Conservation (phyloP, 1,140 invertebrate genomes). For the Phortica variegata region DNA sequence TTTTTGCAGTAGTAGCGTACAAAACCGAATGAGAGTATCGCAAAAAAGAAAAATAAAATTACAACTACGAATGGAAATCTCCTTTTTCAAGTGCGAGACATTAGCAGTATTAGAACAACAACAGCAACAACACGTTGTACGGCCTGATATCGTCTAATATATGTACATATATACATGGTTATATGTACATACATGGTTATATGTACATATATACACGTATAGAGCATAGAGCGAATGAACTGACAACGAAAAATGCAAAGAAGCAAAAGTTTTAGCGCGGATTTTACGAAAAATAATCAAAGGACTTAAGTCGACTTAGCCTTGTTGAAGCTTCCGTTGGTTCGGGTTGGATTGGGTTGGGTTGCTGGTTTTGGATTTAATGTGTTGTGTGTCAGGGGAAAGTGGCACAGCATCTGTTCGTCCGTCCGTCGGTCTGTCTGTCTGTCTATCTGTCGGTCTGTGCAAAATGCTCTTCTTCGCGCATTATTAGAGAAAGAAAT, state of each 20-base stretch:
- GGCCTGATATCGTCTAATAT: conserved; percentile 14
- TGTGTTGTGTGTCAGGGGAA: no score
- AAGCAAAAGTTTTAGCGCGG: conserved; percentile 25
- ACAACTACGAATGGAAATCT: conserved; percentile 29
- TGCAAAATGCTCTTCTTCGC: no score
- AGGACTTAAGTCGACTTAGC: conserved; percentile 46
- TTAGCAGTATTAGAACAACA: conserved; percentile 46
- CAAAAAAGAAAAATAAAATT: conserved; percentile 27
- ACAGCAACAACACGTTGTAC: conserved; percentile 17
- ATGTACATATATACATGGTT: conserved; percentile 18
- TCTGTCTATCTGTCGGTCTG: no score
- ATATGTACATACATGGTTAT: conserved; percentile 6
- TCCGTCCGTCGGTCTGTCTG: no score
- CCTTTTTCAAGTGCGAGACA: conserved; percentile 50
- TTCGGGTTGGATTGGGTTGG: no score
- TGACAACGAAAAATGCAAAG: conserved; percentile 10
- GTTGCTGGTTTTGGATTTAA: no score
- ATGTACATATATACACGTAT: conserved; percentile 9
- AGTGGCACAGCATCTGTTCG: no score
- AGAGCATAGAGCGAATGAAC: conserved; percentile 4
- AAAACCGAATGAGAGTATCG: conserved; percentile 15
- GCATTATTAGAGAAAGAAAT: no score
- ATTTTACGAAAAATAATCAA: conserved; percentile 15
- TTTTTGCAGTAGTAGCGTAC: no score
- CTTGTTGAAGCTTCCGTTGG: conserved; percentile 22